phyloP scores from a whole-genome alignment of 2,888 invertebrate genomes.

The Athalia rosae region DNA sequence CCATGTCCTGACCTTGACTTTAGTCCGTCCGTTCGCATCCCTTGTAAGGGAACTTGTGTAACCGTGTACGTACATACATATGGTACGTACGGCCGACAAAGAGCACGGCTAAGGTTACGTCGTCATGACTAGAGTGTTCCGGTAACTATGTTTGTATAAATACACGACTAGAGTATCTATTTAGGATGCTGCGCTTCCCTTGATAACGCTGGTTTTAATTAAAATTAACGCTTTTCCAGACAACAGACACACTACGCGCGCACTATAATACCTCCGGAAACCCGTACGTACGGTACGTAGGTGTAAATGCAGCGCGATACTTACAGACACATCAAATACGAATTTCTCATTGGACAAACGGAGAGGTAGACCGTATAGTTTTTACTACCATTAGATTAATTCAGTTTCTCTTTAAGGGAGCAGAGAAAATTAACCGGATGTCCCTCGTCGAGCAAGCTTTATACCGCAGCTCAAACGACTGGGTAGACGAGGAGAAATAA shows the following conservation, averaged over 20 bases:
- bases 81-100: background rate
- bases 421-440: background rate
- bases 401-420: background rate
- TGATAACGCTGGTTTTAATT: conserved; percentile 45
- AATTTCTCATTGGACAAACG: conserved; percentile 34
- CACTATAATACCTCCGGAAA: background rate
- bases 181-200: conserved; percentile 39
- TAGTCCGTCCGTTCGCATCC: background rate
- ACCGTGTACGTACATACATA: background rate
- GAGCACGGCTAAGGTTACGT: conserved; percentile 27
- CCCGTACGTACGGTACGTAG: background rate
- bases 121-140: conserved; percentile 27
- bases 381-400: conserved; percentile 13
- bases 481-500: too few species aligned
- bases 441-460: too few species aligned
- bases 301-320: conserved; percentile 30
- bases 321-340: conserved; percentile 42
- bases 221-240: conserved; percentile 43
- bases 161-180: conserved; percentile 34
- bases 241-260: conserved; percentile 24
- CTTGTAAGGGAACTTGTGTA: background rate
- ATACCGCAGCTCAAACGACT: too few species aligned
- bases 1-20: background rate
- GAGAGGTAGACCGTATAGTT: conserved; percentile 12
- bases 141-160: conserved; percentile 43